Evolutionary conservation across 1,140 invertebrate genomes (phyloP), one percentile per base, ranked within the genome.

Genomic region (Drosophila lacteicornis): DNA sequence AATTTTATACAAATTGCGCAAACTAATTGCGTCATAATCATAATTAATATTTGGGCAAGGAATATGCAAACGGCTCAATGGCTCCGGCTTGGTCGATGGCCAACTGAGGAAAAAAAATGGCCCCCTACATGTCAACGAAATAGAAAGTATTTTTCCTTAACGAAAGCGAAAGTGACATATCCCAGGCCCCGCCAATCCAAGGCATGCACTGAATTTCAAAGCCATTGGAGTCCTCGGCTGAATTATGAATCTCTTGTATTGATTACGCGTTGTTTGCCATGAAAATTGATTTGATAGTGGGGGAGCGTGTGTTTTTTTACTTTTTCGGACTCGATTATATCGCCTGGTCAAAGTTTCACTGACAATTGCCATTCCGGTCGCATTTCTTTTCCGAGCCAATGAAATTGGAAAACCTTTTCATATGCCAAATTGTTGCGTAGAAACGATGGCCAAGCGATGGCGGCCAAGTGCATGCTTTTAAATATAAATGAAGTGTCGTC

Each of bases 401-500:
- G 77, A 87, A 88, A 87, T 87, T 87, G 84, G 84, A 87, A 88
- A 87, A 88, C 49, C 63, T 88, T 82, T 80, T 85, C 55, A 77
- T 79, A 79, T 75, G 62, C 79, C 57, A 83, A 88, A 87, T 87
- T 87, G 84, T 87, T 87, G 84, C 84, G 85, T 87, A 87, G 84
- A 87, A 87, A 87, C 84, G 83, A 51, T 75, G 71, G 50, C 46
- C 58, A 15, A 55, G 47, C 66, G 67, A 59, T 80, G 66, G 60
- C 65, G 75, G 69, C 65, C 75, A 84, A 84, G 78, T 78, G 82
- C 74, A 80, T 80, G 82, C 46, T 58, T 60, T 81, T 86, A 70
- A 85, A 85, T 85, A 85, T 85, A 81, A 85, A 85, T 77, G 68
- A 80, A 83, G 65, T 74, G 65, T 45, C 55, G 62, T 61, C 49